Percentiles rank a stretch among this genome's conserved stretches.
phyloP scores from a whole-genome alignment of 2,113 vertebrate species.

The Leucosticte australis region DNA sequence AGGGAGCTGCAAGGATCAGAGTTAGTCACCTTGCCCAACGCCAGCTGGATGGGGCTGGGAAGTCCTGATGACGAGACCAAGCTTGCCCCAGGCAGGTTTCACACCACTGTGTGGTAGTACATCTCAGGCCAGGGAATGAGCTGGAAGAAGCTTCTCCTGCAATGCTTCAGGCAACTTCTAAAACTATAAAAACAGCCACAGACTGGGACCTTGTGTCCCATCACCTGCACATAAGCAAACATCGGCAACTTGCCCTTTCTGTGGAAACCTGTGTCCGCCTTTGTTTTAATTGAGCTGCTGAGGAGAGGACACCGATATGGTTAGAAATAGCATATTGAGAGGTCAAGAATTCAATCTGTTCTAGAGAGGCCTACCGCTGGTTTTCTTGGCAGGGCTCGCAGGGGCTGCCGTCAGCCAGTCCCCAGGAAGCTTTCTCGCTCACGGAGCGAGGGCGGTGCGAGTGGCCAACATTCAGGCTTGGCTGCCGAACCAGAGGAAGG shows the following conservation, averaged over 20 bases:
- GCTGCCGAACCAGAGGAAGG: slow-evolving; percentile 15
- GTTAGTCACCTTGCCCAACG: neutral
- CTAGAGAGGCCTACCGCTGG: slow-evolving; percentile 31
- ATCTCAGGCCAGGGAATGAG: neutral
- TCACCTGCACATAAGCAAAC: neutral
- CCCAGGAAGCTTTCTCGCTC: slow-evolving; percentile 1
- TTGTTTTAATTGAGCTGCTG: slow-evolving; percentile 25
- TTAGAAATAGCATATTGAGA: slow-evolving; percentile 48
- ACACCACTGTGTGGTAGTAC: neutral
- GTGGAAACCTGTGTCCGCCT: neutral
- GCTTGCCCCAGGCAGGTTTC: neutral
- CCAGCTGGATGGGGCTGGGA: neutral
- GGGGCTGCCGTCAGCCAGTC: slow-evolving; percentile 34
- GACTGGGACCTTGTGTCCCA: neutral
- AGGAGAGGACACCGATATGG: neutral
- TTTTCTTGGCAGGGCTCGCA: slow-evolving; percentile 25
- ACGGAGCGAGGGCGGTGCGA: neutral
- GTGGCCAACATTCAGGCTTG: slow-evolving; percentile 41
- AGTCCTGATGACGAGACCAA: rapidly evolving
- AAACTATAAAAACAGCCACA: neutral
- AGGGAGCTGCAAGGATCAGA: neutral
- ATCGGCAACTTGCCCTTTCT: neutral
- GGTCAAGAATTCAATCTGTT: slow-evolving; percentile 65
- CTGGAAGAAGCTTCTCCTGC: neutral
- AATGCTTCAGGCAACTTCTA: neutral